Evolutionary conservation across 1,140 invertebrate species (phyloP), one percentile per base, ranked within the genome.

Genomic region (Drosophila equinoxialis): DNA sequence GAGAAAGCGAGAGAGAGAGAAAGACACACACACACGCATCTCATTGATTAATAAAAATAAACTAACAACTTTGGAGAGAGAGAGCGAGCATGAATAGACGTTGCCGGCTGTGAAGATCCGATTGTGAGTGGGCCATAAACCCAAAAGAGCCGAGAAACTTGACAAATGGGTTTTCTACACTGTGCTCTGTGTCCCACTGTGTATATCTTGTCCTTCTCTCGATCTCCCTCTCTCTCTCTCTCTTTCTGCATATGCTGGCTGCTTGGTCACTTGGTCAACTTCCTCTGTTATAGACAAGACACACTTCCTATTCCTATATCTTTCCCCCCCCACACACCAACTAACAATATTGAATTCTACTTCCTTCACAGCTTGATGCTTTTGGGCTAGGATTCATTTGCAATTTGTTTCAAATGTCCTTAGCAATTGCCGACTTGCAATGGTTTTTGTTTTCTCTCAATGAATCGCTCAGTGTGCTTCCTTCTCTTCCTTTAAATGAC

Each of bases 331-430:
- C 48, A 7, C 17, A 11, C 30, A 30, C 30, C 30, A 30, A 6
- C n/a, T 89, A 23, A 10, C 17, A 51, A 51, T 23, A 51, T 51
- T n/a, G 17, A 20, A 8, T 89, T 85, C 81, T 78, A 90, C 81
- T 89, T 89, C 81, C 77, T 81, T 74, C 77, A 59, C 77, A 69
- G 71, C 71, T 37, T 77, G 84, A 65, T 42, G 17, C 58, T 57
- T 72, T 72, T 54, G 66, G 42, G 41, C 17, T 76, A 6, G 45
- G 84, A 81, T 84, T 81, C 77, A 89, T 89, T 89, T 69, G 84
- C 84, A 89, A 89, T 89, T 89, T 75, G 89, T 84, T 89, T 80
- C 74, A 74, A 90, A 89, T 89, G 77, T 51, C 81, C 85, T 75
- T 60, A 64, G 74, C 74, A 63, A 76, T 76, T 75, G 37, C 48